Evolutionary conservation across 1,140 invertebrate genomes (phyloP).

Genomic region (Papilio glaucus): DNA sequence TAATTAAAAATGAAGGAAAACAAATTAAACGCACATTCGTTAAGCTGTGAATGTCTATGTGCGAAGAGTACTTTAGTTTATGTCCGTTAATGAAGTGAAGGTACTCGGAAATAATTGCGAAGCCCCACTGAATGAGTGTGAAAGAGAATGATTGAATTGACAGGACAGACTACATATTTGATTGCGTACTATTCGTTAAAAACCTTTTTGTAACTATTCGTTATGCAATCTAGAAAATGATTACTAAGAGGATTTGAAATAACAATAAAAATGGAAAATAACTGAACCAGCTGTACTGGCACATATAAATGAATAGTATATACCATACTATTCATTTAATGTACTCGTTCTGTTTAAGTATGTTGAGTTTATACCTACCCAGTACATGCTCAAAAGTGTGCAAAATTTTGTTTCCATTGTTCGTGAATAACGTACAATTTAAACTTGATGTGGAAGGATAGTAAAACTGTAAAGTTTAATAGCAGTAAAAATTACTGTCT

Average conservation of each 20-base stretch:
- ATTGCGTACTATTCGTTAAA: background rate
- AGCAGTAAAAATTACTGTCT: constrained; percentile 4
- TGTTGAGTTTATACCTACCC: too few relatives aligned
- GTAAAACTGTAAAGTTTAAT: background rate
- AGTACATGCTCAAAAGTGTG: too few relatives aligned
- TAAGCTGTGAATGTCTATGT: constrained; percentile 10
- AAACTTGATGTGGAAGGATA: too few relatives aligned
- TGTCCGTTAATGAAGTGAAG: constrained; percentile 29
- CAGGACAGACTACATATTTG: background rate
- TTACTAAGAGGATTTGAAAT: background rate
- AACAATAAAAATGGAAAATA: too few relatives aligned
- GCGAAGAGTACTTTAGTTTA: constrained; percentile 7
- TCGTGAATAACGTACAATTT: too few relatives aligned
- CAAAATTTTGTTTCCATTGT: background rate
- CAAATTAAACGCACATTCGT: background rate
- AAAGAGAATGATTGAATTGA: constrained; percentile 4
- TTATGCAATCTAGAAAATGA: background rate
- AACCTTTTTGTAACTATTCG: background rate
- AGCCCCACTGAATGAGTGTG: background rate
- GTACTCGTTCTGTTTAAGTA: too few relatives aligned
- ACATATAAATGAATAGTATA: too few relatives aligned
- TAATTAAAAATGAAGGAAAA: background rate
- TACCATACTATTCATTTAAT: too few relatives aligned
- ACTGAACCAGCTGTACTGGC: too few relatives aligned
- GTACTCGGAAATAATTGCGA: constrained; percentile 29